Evolutionary conservation across 2,888 invertebrate genomes (phyloP), one percentile per base, ranked within the genome.

Genomic region (Dasypogon diadema): DNA sequence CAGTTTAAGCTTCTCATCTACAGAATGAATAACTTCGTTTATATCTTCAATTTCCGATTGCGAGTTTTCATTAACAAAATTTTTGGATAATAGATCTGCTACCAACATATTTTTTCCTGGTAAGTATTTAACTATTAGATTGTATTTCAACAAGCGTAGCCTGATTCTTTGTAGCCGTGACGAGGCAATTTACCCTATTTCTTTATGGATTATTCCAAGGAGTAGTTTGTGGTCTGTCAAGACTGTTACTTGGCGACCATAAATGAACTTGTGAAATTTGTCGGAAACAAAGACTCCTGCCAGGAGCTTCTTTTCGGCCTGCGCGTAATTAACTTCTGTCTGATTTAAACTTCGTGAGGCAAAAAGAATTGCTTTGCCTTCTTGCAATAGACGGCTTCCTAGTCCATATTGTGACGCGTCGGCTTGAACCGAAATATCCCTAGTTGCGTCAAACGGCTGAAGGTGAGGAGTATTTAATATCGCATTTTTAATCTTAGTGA

Each of bases 201-300:
- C n/a, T n/a, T n/a, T n/a, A n/a, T n/a, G n/a, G n/a, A n/a, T n/a
- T n/a, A n/a, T n/a, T n/a, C n/a, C n/a, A n/a, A n/a, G n/a, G n/a
- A n/a, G n/a, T n/a, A n/a, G n/a, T n/a, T 78, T 79, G 37, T 79
- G 78, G 56, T 78, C 77, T 8, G 77, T 76, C 1, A 65, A 5
- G 2, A 78, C 54, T 34, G 75, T 72, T 12, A 77, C 68, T 14
- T 24, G 76, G 6, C 56, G 2, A 0, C 80, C 81, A 58, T 80
- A 81, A 22, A 80, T 79, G 18, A 76, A 80, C 3, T 65, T 42
- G 46, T 80, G 79, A 51, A 80, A 80, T 70, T 79, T 79, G 24
- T 75, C 22, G 74, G 78, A 79, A 2, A 76, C 76, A 34, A 78
- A 80, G 2, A 79, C 77, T 34, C 79, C 76, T 18, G 80, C 77